phyloP scores from a whole-genome alignment of 2,797 vertebrate species.

The Spinibarbus caldwelli region DNA sequence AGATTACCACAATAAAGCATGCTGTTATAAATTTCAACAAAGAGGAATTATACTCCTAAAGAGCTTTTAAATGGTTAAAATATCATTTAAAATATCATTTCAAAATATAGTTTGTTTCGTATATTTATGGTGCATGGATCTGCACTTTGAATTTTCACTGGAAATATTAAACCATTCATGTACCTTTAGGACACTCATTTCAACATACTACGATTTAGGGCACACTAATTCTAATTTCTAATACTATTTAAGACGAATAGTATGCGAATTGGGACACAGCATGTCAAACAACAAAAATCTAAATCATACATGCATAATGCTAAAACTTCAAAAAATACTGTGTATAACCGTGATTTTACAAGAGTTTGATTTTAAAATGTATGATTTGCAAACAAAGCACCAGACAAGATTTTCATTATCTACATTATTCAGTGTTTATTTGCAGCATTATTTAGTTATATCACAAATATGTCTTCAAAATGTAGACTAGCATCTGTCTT shows the following conservation, averaged over 20 bases:
- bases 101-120: too few species aligned
- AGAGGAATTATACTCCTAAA: too few species aligned
- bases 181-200: too few species aligned
- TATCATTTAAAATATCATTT: too few species aligned
- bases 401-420: background rate
- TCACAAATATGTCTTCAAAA: conserved; percentile 88
- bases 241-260: background rate
- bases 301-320: background rate
- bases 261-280: background rate
- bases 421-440: conserved; percentile 69
- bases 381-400: background rate
- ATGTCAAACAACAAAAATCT: background rate
- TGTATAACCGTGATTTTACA: background rate
- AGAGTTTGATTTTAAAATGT: background rate
- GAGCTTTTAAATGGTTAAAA: too few species aligned
- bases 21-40: too few species aligned
- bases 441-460: conserved; percentile 68
- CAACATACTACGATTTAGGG: background rate
- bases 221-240: background rate
- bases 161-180: too few species aligned
- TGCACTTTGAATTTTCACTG: too few species aligned
- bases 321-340: background rate
- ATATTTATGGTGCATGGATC: too few species aligned
- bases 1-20: too few species aligned
- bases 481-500: conserved; percentile 82